Percentiles rank a stretch among this genome's conserved stretches.
Conservation (phyloP, 1,140 invertebrate genomes). For the Drosophila parvula region DNA sequence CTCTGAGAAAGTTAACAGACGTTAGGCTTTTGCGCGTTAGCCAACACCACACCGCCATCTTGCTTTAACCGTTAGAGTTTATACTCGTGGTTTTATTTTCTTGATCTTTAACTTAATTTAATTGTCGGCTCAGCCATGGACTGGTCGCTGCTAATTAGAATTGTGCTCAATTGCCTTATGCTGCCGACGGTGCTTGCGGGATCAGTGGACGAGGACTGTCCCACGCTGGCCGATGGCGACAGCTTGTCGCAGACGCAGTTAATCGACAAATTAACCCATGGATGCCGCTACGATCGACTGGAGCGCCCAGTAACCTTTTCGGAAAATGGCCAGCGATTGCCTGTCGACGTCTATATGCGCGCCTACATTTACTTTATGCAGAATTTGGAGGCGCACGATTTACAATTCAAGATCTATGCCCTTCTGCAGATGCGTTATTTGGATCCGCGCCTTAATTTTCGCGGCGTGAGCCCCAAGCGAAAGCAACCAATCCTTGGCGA, state of each 20-base stretch:
- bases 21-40: neutral
- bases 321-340: constrained; percentile 77
- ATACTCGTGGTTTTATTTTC: constrained; percentile 12
- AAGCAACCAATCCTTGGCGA: constrained; percentile 88
- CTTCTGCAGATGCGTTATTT: constrained; percentile 90
- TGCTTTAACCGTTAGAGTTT: constrained; percentile 2
- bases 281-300: constrained; percentile 90
- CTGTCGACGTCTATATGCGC: constrained; percentile 87
- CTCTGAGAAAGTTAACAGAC: neutral
- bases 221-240: constrained; percentile 85
- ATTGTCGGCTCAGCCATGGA: constrained; percentile 31
- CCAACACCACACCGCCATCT: neutral
- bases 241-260: constrained; percentile 90
- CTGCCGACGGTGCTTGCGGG: neutral
- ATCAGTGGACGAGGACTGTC: constrained; percentile 84
- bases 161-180: constrained; percentile 51
- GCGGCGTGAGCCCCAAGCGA: constrained; percentile 87
- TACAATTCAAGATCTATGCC: constrained; percentile 93
- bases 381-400: constrained; percentile 90
- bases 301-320: constrained; percentile 86
- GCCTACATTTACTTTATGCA: constrained; percentile 91
- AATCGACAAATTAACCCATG: constrained; percentile 87
- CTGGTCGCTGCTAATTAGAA: constrained; percentile 43
- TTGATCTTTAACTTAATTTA: neutral
- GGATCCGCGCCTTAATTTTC: constrained; percentile 88